These are phyloP conservation scores for Ditylenchus weischeri DNA, from an alignment of 2,888 invertebrate species.

Conservation along the genomic window DNA sequence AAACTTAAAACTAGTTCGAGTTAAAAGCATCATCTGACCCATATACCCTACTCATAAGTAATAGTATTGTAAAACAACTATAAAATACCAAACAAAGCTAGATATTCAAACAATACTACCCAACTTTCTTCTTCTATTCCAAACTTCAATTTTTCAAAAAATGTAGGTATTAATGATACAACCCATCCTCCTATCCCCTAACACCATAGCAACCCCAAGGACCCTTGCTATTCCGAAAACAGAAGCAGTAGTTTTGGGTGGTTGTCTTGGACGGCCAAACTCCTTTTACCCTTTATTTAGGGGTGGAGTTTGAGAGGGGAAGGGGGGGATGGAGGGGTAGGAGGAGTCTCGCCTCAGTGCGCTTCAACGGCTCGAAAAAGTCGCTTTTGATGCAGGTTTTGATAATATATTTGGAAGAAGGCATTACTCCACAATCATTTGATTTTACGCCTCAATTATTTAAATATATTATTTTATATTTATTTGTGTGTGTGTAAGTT, in stretches of 20 bases:
- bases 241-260: too few species aligned
- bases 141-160: not conserved
- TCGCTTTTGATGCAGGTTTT: conserved; percentile 1
- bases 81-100: not conserved
- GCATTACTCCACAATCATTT: conserved; percentile 13
- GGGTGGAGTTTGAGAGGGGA: too few species aligned
- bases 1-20: too few species aligned
- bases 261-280: conserved; percentile 2
- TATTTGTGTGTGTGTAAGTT: not conserved
- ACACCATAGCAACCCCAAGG: too few species aligned
- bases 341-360: not conserved
- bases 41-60: too few species aligned
- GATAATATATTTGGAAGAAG: not conserved
- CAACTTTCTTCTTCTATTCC: not conserved
- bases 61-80: not conserved
- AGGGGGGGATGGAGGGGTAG: not conserved
- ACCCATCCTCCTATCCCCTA: too few species aligned
- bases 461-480: conserved; percentile 14
- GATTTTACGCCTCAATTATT: conserved; percentile 20
- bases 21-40: too few species aligned
- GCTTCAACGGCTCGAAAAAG: conserved; percentile 10
- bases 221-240: too few species aligned
- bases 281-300: not conserved
- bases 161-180: not conserved
- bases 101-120: not conserved